Evolutionary conservation across 1,140 invertebrate genomes (phyloP).

Genomic region (Dolichoris vasculosae): DNA sequence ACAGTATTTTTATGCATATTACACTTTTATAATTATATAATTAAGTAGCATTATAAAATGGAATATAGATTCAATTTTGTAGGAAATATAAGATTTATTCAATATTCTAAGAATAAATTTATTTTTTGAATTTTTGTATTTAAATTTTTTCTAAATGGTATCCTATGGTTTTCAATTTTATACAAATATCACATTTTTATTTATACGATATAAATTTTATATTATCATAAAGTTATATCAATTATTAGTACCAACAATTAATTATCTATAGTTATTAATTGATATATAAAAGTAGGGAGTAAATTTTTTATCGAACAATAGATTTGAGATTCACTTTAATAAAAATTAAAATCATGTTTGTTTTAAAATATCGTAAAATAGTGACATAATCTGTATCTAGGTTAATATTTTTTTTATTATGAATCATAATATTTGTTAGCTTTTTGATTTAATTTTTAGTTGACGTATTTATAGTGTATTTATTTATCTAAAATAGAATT

Average conservation of each 20-base stretch:
- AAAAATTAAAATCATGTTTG: background rate
- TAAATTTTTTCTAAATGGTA: background rate
- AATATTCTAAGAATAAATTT: background rate
- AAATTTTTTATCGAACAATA: background rate
- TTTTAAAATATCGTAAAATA: background rate
- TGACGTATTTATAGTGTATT: background rate
- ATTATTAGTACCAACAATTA: too few species aligned
- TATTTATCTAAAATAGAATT: background rate
- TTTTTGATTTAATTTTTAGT: background rate
- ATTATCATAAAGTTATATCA: too few species aligned
- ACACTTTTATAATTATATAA: too few species aligned
- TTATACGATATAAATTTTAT: too few species aligned
- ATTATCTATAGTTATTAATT: background rate
- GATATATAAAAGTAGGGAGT: background rate
- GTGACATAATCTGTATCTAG: background rate
- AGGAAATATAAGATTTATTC: background rate
- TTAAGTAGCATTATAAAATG: too few species aligned
- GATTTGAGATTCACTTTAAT: background rate
- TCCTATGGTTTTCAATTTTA: too few species aligned
- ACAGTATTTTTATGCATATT: background rate
- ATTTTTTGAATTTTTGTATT: background rate
- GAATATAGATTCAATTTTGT: too few species aligned
- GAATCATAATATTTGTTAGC: background rate
- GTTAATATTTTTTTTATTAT: background rate
- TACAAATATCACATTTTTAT: too few species aligned